These are phyloP conservation scores for Muscina levida DNA, from an alignment of 2,888 invertebrate species.

Conservation along the genomic window DNA sequence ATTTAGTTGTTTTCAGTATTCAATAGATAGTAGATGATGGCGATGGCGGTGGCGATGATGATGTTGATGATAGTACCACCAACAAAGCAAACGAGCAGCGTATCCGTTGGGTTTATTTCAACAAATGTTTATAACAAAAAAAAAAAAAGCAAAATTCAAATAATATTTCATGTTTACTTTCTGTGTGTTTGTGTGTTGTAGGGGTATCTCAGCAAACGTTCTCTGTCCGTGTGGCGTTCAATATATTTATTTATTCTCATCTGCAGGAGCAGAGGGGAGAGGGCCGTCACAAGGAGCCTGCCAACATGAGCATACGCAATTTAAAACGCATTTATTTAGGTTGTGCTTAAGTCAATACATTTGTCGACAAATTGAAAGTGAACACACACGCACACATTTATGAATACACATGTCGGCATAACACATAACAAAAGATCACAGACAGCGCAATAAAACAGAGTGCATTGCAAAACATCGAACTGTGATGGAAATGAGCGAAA, in stretches of 20 bases:
- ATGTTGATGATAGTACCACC: too few species aligned
- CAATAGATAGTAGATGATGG: not conserved
- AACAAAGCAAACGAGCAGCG: too few species aligned
- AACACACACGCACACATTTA: too few species aligned
- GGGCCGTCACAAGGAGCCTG: too few species aligned
- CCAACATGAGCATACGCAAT: conserved; percentile 13
- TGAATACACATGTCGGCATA: not conserved
- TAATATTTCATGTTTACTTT: conserved; percentile 22
- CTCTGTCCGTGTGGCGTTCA: not conserved
- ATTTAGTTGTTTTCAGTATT: conserved; percentile 14
- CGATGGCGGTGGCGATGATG: too few species aligned
- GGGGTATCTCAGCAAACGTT: not conserved
- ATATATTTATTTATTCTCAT: conserved; percentile 13
- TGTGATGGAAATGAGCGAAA: not conserved
- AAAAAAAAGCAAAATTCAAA: too few species aligned
- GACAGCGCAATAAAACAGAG: not conserved
- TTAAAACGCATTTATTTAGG: conserved; percentile 35
- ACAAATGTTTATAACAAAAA: too few species aligned
- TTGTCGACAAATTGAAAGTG: too few species aligned
- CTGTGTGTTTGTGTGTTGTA: not conserved
- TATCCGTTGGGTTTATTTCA: too few species aligned
- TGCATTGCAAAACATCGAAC: too few species aligned
- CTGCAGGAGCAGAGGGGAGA: too few species aligned
- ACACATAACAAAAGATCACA: not conserved
- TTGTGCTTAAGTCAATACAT: conserved; percentile 26